These are phyloP conservation scores for Hipparchia sbordonii DNA, from an alignment of 2,888 invertebrate genomes.

Conservation along the genomic window DNA sequence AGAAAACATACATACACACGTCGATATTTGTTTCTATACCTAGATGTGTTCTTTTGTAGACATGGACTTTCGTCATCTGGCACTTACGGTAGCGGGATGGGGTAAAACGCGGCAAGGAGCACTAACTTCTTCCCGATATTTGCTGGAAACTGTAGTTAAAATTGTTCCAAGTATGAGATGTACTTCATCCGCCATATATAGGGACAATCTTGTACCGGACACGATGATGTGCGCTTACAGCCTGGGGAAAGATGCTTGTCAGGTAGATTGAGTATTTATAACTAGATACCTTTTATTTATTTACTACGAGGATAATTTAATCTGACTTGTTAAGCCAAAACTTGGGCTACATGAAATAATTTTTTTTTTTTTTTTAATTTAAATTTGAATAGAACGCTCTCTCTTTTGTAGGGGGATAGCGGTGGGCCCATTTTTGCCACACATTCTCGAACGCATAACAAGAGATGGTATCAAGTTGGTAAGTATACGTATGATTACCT, in stretches of 20 bases:
- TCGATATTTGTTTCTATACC: too few species aligned
- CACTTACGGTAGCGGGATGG: constrained; percentile 75
- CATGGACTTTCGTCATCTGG: constrained; percentile 58
- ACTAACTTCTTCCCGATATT: constrained; percentile 69
- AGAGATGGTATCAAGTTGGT: constrained; percentile 84
- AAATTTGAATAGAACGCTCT: too few species aligned
- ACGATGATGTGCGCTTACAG: constrained; percentile 85
- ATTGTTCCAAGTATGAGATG: constrained; percentile 63
- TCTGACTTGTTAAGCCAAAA: too few species aligned
- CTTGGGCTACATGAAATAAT: too few species aligned
- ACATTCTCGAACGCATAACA: constrained; percentile 58
- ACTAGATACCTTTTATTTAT: too few species aligned
- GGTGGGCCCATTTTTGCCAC: constrained; percentile 85
- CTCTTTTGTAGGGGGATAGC: constrained; percentile 83
- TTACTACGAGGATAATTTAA: too few species aligned
- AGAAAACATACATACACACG: too few species aligned
- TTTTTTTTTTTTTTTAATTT: too few species aligned
- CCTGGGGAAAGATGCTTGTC: constrained; percentile 84
- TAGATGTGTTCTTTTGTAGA: constrained; percentile 48
- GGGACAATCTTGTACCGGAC: constrained; percentile 64
- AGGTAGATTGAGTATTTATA: constrained; percentile 63
- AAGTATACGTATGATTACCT: constrained; percentile 43
- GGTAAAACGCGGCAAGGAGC: constrained; percentile 73
- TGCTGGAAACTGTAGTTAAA: constrained; percentile 75
- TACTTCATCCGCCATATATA: constrained; percentile 65